Evolutionary conservation across 2,888 invertebrate genomes (phyloP), one percentile per base, ranked within the genome.

Genomic region (Sussaba pulchella): DNA sequence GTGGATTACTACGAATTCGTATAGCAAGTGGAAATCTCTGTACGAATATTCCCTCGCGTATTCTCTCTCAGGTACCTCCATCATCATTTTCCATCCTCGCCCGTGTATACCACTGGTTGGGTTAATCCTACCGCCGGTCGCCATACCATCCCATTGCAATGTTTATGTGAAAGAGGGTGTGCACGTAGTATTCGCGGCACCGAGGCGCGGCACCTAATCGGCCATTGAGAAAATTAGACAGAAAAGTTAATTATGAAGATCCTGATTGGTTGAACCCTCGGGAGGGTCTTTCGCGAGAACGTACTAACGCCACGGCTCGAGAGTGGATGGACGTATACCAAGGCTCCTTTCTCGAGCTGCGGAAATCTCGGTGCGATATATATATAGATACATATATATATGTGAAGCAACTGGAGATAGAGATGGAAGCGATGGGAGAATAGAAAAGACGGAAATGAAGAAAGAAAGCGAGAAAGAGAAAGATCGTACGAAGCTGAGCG

Each of bases 181-280:
- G 59, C 36, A 19, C 36, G 19, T 36, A 52, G 41, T 54, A 81
- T 82, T 71, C 69, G 19, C 10, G 41, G 21, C 10, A 39, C 21
- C 41, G 61, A 61, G 61, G 21, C 39, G 73, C 81, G 83, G 67
- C 82, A 83, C 84, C 87, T 89, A 90, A 89, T 87, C 89, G 88
- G 85, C 89, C 82, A 87, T 90, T 88, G 85, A 82, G 84, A 85
- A 90, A 87, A 90, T 91, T 89, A 90, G 89, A 89, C 86, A 82
- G 88, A 89, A 89, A 88, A 88, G 89, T 91, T 91, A 90, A 90
- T 91, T 91, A 90, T 89, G 89, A 90, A 89, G 86, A 89, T 89
- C 85, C 87, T 89, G 90, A 91, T 91, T 90, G 89, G 89, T 84
- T 86, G 86, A 83, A 89, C 87, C 83, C 90, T 88, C 89, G 59